Evolutionary conservation across 1,140 invertebrate species (phyloP).

Genomic region (Drosophila kanapiae): DNA sequence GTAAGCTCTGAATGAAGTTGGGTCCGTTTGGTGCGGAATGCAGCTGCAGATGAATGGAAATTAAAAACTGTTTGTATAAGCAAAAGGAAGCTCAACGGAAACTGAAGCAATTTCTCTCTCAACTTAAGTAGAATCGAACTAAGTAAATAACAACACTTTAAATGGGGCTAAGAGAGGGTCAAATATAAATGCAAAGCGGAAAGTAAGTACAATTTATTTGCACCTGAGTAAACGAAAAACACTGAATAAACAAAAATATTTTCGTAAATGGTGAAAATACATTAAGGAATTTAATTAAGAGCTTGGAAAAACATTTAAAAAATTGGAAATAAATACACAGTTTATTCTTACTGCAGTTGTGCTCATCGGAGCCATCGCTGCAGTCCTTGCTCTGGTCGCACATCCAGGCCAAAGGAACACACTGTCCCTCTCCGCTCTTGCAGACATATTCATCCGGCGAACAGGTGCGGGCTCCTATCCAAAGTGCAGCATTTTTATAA

Average conservation of each 20-base stretch:
- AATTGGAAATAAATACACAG: constrained; percentile 39
- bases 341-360: constrained; percentile 93
- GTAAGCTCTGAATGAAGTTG: constrained; percentile 3
- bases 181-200: neutral
- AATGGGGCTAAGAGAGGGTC: neutral
- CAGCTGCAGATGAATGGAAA: constrained; percentile 3
- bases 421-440: constrained; percentile 91
- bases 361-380: constrained; percentile 94
- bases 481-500: constrained; percentile 43
- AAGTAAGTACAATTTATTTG: neutral
- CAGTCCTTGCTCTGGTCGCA: constrained; percentile 96
- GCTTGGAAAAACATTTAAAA: neutral
- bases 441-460: constrained; percentile 95
- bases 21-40: neutral
- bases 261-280: neutral
- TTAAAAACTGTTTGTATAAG: constrained; percentile 11
- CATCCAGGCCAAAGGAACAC: constrained; percentile 95
- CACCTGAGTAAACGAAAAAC: neutral
- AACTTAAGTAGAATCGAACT: constrained; percentile 12
- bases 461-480: constrained; percentile 91
- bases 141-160: constrained; percentile 14
- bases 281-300: neutral
- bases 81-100: constrained; percentile 1
- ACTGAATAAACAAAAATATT: neutral
- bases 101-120: constrained; percentile 10